phyloP scores from a whole-genome alignment of 2,797 vertebrate genomes.

The Novumbra hubbsi region DNA sequence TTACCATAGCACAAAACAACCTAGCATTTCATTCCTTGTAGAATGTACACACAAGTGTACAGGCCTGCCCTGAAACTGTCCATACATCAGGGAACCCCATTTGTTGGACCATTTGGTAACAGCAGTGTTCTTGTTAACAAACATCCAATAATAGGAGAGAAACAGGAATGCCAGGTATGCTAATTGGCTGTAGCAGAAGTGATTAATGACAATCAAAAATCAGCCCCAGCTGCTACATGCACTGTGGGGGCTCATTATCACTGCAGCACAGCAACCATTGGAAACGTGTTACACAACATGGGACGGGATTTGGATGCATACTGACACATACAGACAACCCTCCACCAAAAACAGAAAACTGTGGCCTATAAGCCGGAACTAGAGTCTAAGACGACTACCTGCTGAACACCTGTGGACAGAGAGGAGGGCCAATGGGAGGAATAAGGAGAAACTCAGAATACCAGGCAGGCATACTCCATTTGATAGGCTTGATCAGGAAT shows the following conservation, averaged over 20 bases:
- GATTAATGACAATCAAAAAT: not conserved
- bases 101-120: not conserved
- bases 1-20: not conserved
- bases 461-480: slow-evolving; percentile 51
- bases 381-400: slow-evolving; percentile 43
- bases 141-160: too few species aligned
- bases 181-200: not conserved
- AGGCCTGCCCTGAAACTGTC: not conserved
- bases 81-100: not conserved
- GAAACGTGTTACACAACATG: too few species aligned
- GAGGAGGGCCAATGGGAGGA: slow-evolving; percentile 29
- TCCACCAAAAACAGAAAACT: slow-evolving; percentile 36
- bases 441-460: slow-evolving; percentile 50
- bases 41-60: not conserved
- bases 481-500: slow-evolving; percentile 58
- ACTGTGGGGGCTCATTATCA: not conserved
- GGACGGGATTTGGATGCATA: not conserved
- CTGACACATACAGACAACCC: not conserved
- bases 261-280: not conserved
- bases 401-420: slow-evolving; percentile 46
- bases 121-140: not conserved
- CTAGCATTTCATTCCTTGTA: not conserved
- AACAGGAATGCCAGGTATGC: not conserved
- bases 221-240: not conserved
- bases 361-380: slow-evolving; percentile 13